A percentile compares a stretch with the other conserved stretches of the same genome.
phyloP scores from a whole-genome alignment of 1,140 invertebrate species.

The Protaetia brevitarsis region DNA sequence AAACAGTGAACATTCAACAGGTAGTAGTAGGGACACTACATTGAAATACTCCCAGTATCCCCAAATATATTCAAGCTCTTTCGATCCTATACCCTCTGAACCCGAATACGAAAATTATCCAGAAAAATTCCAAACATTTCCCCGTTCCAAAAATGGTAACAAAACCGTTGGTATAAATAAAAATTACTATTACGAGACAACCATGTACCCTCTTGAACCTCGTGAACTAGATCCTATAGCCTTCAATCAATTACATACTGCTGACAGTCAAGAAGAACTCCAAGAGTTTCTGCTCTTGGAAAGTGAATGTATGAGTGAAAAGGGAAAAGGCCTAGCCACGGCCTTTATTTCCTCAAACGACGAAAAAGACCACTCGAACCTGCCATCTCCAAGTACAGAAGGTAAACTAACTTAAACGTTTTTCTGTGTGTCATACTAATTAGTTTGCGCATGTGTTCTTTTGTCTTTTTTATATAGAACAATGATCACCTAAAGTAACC shows the following conservation, averaged over 20 bases:
- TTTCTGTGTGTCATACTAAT: not conserved
- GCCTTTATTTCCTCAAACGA: slow-evolving; percentile 44
- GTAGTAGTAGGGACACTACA: slow-evolving; percentile 45
- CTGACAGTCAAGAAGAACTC: slow-evolving; percentile 62
- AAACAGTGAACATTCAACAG: slow-evolving; percentile 56
- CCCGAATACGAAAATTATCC: slow-evolving; percentile 30
- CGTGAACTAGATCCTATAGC: slow-evolving; percentile 58
- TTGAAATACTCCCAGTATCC: slow-evolving; percentile 16
- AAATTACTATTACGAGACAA: slow-evolving; percentile 41
- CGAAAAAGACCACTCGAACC: not conserved
- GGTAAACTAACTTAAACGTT: slow-evolving; percentile 21
- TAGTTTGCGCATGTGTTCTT: not conserved
- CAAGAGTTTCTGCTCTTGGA: slow-evolving; percentile 65
- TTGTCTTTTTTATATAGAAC: slow-evolving; percentile 22
- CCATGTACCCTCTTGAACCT: slow-evolving; percentile 56
- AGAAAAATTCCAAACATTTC: slow-evolving; percentile 56
- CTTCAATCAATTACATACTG: slow-evolving; percentile 59
- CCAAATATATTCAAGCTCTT: slow-evolving; percentile 41
- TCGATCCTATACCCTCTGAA: slow-evolving; percentile 41
- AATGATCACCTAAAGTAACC: slow-evolving; percentile 9
- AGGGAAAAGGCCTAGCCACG: slow-evolving; percentile 51
- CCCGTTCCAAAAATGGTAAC: slow-evolving; percentile 47
- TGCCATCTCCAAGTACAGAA: not conserved
- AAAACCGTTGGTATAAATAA: slow-evolving; percentile 27
- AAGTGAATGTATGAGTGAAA: slow-evolving; percentile 59